phyloP scores from a whole-genome alignment of 2,888 invertebrate species.

The Phortica okadai region DNA sequence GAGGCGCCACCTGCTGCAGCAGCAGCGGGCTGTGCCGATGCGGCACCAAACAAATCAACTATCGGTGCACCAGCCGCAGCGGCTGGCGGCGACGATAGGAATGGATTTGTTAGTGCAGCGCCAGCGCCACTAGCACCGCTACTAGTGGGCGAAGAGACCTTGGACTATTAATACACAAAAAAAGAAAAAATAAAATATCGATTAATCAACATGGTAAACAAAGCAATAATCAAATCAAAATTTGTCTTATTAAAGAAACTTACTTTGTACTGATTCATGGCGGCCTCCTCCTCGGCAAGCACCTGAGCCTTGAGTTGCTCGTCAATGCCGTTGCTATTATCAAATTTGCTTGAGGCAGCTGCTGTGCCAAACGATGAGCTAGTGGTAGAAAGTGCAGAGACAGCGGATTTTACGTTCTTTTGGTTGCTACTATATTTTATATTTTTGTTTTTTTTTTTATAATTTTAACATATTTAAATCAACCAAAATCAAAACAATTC shows the following conservation, averaged over 20 bases:
- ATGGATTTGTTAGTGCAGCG: conserved; percentile 87
- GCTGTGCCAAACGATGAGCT: conserved; percentile 92
- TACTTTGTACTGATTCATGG: conserved; percentile 97
- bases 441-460: conserved; percentile 44
- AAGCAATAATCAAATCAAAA: conserved; percentile 9
- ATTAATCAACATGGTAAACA: conserved; percentile 35
- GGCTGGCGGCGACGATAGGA: conserved; percentile 84
- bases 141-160: conserved; percentile 87
- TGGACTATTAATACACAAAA: conserved; percentile 78
- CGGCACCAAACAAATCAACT: conserved; percentile 86
- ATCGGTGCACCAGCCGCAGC: conserved; percentile 80
- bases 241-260: conserved; percentile 39
- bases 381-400: conserved; percentile 91
- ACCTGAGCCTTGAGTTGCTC: conserved; percentile 91
- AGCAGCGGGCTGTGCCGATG: conserved; percentile 72
- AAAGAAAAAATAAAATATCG: conserved; percentile 36
- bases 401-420: conserved; percentile 92
- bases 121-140: conserved; percentile 78
- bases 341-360: conserved; percentile 85
- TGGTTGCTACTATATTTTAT: conserved; percentile 82
- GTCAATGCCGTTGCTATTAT: conserved; percentile 87
- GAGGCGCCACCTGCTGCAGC: conserved; percentile 73
- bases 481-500: conserved; percentile 37
- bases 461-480: conserved; percentile 36
- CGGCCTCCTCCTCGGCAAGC: conserved; percentile 96